Base-by-base conservation (phyloP, 2,888 invertebrate genomes). In the Sylvicola cinctus region DNA sequence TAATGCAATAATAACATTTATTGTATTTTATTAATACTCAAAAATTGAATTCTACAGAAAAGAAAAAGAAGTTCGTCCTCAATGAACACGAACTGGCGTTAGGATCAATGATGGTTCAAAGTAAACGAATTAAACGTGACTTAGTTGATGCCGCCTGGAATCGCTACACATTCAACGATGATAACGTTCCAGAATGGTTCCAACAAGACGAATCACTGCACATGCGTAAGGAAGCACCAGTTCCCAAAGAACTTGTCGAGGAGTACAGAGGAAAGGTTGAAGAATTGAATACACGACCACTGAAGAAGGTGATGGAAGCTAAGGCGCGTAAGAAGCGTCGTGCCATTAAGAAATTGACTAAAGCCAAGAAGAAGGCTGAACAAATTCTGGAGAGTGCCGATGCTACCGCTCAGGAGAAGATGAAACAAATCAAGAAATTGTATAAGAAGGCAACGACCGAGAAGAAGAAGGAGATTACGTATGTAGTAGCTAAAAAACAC, bases 251-350 rank as follows among this genome's bases (percentile, higher is more conserved):
- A 55, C 63, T 84, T 35, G 72, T 84, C 0, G 72, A 80, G 28
- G 83, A 90, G 48, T 95, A 95, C 54, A 74, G 77, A 44, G 78
- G 78, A 42, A 69, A 72, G 45, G 58, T 80, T 11, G 68, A 76
- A 52, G 93, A 90, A 43, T 72, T 98, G 27, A 88, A 98, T 58
- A 81, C 80, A 0, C 68, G 91, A 39, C 91, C 98, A 11, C 91
- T 96, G 40, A 98, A 96, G 62, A 98, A 98, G 60, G 84, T 98
- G 0, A 72, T 91, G 44, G 93, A 99, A 62, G 98, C 98, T 0
- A 96, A 91, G 60, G 90, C 91, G 1, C 74, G 98, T 36, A 98
- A 96, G 69, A 91, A 93, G 75, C 78, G 75, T 57, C 78, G 88
- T 42, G 76, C 81, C 41, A 54, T 83, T 38, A 78, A 73, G 49